Evolutionary conservation across 1,140 invertebrate species (phyloP).

Genomic region (Drosophila micromelanica): DNA sequence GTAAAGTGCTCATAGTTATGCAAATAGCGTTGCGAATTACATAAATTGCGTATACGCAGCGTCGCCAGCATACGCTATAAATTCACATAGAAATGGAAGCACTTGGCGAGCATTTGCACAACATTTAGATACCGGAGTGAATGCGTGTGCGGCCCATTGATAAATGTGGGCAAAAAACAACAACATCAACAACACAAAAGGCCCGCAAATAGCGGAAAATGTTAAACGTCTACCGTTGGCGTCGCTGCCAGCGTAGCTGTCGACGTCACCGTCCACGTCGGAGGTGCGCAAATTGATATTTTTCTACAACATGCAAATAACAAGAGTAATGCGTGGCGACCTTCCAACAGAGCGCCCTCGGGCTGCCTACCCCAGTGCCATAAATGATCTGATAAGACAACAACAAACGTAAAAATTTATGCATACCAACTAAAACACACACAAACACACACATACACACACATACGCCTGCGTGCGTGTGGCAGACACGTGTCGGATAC

Average conservation of each 20-base stretch:
- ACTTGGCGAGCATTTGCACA: constrained; percentile 65
- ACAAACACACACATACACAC: constrained; percentile 41
- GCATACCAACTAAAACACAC: constrained; percentile 76
- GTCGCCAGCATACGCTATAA: constrained; percentile 72
- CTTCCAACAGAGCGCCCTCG: constrained; percentile 6
- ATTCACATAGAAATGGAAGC: constrained; percentile 75
- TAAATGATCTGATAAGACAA: constrained; percentile 83
- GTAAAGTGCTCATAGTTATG: constrained; percentile 65
- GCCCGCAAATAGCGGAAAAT: constrained; percentile 80
- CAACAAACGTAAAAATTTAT: constrained; percentile 82
- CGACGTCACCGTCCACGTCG: constrained; percentile 45
- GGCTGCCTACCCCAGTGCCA: constrained; percentile 29
- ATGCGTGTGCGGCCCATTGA: constrained; percentile 33
- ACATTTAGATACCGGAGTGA: constrained; percentile 68
- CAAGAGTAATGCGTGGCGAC: constrained; percentile 67
- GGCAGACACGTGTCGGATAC: constrained; percentile 75
- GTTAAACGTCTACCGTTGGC: constrained; percentile 65
- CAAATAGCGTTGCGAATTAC: constrained; percentile 76
- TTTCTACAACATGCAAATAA: constrained; percentile 82
- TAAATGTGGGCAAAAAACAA: constrained; percentile 67
- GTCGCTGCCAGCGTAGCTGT: constrained; percentile 3
- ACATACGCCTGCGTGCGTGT: constrained; percentile 22
- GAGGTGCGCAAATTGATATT: constrained; percentile 82
- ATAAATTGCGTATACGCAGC: constrained; percentile 79
- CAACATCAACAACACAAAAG: constrained; percentile 59